Base-by-base conservation (phyloP, 2,888 invertebrate species). In the Argyresthia albistria region DNA sequence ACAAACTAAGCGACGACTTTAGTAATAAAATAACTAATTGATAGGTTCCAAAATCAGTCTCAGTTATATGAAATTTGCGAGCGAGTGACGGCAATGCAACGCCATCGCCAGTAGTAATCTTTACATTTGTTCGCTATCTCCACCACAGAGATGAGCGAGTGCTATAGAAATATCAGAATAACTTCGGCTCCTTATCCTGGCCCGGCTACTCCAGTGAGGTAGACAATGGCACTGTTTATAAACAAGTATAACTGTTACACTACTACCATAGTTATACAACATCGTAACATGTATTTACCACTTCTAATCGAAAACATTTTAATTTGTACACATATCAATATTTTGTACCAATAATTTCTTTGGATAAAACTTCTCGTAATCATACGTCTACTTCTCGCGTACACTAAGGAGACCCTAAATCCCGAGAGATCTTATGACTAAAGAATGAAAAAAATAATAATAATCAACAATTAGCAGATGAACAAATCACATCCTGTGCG, bases 331-430 rank as follows among this genome's bases (percentile, higher is more conserved):
- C 73, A 70, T 54, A 46, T 53, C 83, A 69, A 64, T 73, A 65
- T 67, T 87, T 87, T 87, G 87, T 87, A 87, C 87, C 84, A 81
- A 84, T 82, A 71, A 82, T 84, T 83, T 87, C 84, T 87, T 87
- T 87, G 87, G 72, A 80, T 81, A 79, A 77, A 79, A 76, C 77
- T 69, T 76, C 62, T 52, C 45, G 48, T 36, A 48, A 35, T 11
- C 8, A 11, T 47, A 47, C 47, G 43, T 12, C 36, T 37, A 35
- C 14, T 37, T 14, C 15, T 12, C 12, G 14, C 43, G 16, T 51
- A 50, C 25, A 25, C 14, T 3, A 37, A 50, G 11, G 25, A 51
- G 52, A 54, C 69, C 75, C 77, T 82, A 81, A 68, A 64, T 57
- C 60, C 64, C 69, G 69, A 66, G 70, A 76, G 67, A 66, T 62